phyloP scores from a whole-genome alignment of 2,113 vertebrate genomes.

The Cottus gobio region DNA sequence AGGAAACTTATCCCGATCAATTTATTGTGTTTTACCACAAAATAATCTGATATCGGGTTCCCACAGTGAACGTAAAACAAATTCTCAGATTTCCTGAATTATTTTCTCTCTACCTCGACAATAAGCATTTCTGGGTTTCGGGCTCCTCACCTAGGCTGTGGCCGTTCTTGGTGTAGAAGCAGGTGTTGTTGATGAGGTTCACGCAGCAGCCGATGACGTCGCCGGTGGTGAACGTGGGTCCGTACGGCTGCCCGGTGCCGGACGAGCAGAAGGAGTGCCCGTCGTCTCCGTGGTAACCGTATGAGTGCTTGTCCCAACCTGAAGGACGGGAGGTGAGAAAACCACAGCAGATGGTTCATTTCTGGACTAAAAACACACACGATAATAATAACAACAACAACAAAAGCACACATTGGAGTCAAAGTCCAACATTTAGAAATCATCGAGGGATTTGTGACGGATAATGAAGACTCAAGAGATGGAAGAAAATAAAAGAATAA shows the following conservation, averaged over 20 bases:
- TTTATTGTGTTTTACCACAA: too few species aligned
- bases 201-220: conserved; percentile 99
- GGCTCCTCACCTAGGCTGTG: conserved; percentile 91
- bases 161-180: conserved; percentile 98
- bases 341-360: background rate
- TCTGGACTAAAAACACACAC: background rate
- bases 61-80: too few species aligned
- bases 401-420: too few species aligned
- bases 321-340: conserved; percentile 9
- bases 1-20: too few species aligned
- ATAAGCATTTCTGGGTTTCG: background rate
- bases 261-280: conserved; percentile 99
- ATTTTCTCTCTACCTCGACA: too few species aligned
- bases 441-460: background rate
- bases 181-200: conserved; percentile 98
- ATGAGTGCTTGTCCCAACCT: conserved; percentile 99
- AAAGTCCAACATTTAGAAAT: background rate
- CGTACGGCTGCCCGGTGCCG: conserved; percentile 96
- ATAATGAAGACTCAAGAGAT: background rate
- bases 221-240: conserved; percentile 97
- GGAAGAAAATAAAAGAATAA: too few species aligned
- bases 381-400: background rate
- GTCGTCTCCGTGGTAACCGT: conserved; percentile 97
- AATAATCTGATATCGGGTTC: too few species aligned
- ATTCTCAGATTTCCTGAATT: too few species aligned